Evolutionary conservation across 2,113 vertebrate species (phyloP), one percentile per base, ranked within the genome.

Genomic region (Motacilla tschutschensis): DNA sequence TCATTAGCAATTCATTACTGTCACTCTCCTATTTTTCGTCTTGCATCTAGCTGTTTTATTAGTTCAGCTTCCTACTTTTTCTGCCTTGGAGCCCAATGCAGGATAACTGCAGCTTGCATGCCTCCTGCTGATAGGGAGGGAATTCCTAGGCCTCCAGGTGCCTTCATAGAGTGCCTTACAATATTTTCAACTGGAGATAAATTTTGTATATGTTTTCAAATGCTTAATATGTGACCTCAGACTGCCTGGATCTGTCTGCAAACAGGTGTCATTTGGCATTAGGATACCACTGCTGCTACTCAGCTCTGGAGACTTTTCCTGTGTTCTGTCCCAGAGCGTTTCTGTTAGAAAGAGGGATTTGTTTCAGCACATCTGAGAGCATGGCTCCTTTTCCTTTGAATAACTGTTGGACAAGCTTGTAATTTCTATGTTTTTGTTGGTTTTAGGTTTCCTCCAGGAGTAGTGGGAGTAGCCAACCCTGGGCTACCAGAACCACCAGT

Each of bases 401-500:
- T 60, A 58, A 60, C 9, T 70, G 57, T 58, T 91, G 51, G 78
- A 87, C 63, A 54, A 80, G n/a, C 21, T 54, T 87, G 64, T 92
- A 91, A 95, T 82, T 58, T 80, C 54, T 73, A 2, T 72, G 44
- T 93, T 82, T 89, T 90, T 88, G 44, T 80, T 96, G 93, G 67
- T 93, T 83, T 82, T 95, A 99, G 98, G 97, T 98, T 98, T 96
- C 97, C 98, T 88, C 92, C 97, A 12, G 96, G 97, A 95, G 97
- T 98, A 97, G 98, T 98, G 78, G 98, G 97, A 71, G 98, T 98
- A 88, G 96, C 98, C 75, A 94, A 97, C 35, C 97, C 98, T 18
- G 98, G 98, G 54, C 97, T 98, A 58, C 96, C 98, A 44, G 98
- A 96, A 70, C 97, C 94, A 51, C 95, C 66, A 44, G 98, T 97